Evolutionary conservation across 1,140 invertebrate genomes (phyloP).

Genomic region (Zaprionus capensis): DNA sequence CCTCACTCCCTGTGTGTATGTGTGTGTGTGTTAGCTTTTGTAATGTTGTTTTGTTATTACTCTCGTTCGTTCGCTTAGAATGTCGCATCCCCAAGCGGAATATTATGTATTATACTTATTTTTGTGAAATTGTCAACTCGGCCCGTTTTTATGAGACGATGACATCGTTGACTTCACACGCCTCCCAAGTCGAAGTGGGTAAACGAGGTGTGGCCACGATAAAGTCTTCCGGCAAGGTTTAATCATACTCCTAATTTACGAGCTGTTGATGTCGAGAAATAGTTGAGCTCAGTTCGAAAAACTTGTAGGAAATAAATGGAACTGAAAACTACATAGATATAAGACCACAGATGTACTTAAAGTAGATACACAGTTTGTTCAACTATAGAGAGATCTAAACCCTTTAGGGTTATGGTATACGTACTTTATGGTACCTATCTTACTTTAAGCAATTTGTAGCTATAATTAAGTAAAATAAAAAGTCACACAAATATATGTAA

Average conservation of each 20-base stretch:
- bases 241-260: constrained; percentile 23
- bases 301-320: not conserved
- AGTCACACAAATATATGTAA: too few species aligned
- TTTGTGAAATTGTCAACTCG: constrained; percentile 42
- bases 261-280: constrained; percentile 23
- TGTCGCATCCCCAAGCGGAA: constrained; percentile 27
- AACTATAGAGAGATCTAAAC: too few species aligned
- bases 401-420: too few species aligned
- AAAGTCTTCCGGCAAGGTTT: constrained; percentile 22
- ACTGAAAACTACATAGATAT: not conserved
- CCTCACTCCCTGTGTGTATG: not conserved
- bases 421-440: too few species aligned
- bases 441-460: too few species aligned
- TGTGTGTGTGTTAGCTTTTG: constrained; percentile 11
- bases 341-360: not conserved
- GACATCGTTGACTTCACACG: constrained; percentile 42
- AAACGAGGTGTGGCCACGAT: not conserved
- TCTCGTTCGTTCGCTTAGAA: constrained; percentile 23
- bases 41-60: constrained; percentile 7
- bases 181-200: not conserved
- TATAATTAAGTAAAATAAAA: too few species aligned
- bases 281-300: not conserved
- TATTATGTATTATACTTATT: constrained; percentile 39
- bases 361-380: not conserved
- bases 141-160: constrained; percentile 36